Percentiles rank a stretch among this genome's conserved stretches.
These are phyloP conservation scores for Macaria notata DNA, from an alignment of 2,888 invertebrate genomes.

Conservation along the genomic window DNA sequence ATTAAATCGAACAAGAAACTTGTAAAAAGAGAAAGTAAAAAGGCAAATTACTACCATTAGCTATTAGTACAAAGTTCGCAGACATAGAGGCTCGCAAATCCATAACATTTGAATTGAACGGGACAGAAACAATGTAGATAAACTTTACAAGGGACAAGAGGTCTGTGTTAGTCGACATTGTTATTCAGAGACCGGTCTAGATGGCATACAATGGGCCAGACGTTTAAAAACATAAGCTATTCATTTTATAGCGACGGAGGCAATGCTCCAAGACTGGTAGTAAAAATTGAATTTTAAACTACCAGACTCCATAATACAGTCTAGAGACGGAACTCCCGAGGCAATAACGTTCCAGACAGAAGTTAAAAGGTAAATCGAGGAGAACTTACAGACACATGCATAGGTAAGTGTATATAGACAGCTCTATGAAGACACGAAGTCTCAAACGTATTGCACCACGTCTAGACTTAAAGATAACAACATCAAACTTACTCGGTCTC, in stretches of 20 bases:
- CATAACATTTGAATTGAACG: slow-evolving; percentile 14
- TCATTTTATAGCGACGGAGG: slow-evolving; percentile 37
- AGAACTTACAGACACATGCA: too few relatives aligned
- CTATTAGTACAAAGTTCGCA: not conserved
- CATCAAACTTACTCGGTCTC: too few relatives aligned
- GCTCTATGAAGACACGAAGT: not conserved
- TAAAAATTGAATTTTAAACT: slow-evolving; percentile 39
- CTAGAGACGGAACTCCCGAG: slow-evolving; percentile 20
- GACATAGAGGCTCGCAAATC: not conserved
- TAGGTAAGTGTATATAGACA: too few relatives aligned
- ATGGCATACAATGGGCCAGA: slow-evolving; percentile 37
- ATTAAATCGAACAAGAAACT: too few relatives aligned
- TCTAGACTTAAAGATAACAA: slow-evolving; percentile 52
- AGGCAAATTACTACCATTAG: too few relatives aligned
- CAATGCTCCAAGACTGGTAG: slow-evolving; percentile 18
- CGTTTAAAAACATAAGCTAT: slow-evolving; percentile 36
- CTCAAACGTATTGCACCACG: slow-evolving; percentile 27
- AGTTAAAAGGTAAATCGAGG: not conserved
- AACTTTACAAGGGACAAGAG: slow-evolving; percentile 30
- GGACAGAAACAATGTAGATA: slow-evolving; percentile 16
- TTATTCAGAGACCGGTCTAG: slow-evolving; percentile 39
- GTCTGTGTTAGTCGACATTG: slow-evolving; percentile 34
- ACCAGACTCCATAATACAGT: slow-evolving; percentile 36
- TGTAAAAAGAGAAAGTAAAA: too few relatives aligned
- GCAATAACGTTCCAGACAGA: slow-evolving; percentile 36